phyloP scores from a whole-genome alignment of 1,140 invertebrate species.

The Polypedilum pembai region DNA sequence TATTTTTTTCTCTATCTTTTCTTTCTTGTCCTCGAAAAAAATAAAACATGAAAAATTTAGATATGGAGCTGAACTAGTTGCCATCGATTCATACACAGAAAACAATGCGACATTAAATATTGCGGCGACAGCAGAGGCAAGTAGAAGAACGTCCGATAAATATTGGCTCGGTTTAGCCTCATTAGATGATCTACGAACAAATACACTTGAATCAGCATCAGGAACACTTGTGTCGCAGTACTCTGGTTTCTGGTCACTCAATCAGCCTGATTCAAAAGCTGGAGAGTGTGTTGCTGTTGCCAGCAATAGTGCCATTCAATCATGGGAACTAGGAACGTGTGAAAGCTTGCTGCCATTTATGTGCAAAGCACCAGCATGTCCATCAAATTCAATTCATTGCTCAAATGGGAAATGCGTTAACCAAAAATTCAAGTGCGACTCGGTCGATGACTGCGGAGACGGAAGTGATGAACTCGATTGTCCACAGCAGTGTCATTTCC shows the following conservation, averaged over 20 bases:
- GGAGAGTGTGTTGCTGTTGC: constrained; percentile 83
- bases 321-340: constrained; percentile 88
- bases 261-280: constrained; percentile 74
- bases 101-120: constrained; percentile 83
- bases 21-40: not conserved
- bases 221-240: constrained; percentile 88
- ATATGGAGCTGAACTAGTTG: constrained; percentile 86
- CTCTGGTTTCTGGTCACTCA: constrained; percentile 79
- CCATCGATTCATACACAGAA: constrained; percentile 80
- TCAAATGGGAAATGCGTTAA: constrained; percentile 89
- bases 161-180: constrained; percentile 86
- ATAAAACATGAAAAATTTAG: constrained; percentile 46
- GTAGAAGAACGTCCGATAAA: constrained; percentile 51
- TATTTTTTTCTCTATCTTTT: constrained; percentile 33
- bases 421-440: constrained; percentile 80
- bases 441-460: constrained; percentile 88
- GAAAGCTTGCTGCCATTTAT: constrained; percentile 90
- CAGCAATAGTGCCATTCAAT: constrained; percentile 67
- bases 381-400: constrained; percentile 82
- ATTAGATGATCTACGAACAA: constrained; percentile 83
- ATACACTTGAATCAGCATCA: constrained; percentile 86
- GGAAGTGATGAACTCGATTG: constrained; percentile 87
- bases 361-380: constrained; percentile 86
- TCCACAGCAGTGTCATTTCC: constrained; percentile 77
- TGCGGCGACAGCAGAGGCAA: constrained; percentile 53